Base-by-base conservation (phyloP, 2,888 invertebrate genomes). In the Ichneumon xanthorius region DNA sequence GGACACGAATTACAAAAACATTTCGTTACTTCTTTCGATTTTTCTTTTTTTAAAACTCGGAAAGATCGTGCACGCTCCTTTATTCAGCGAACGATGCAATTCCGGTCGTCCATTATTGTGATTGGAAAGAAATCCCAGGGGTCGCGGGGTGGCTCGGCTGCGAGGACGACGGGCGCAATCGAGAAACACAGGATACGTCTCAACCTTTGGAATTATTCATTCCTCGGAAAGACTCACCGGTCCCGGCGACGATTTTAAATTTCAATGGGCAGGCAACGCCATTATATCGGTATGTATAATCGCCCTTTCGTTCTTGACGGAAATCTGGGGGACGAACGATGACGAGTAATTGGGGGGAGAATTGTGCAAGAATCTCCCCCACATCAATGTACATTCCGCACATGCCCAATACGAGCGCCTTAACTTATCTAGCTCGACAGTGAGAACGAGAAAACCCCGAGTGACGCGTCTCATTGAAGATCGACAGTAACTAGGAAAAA, bases 41-140 rank as follows among this genome's bases (percentile, higher is more conserved):
- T 40, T 19, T 37, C 37, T 70, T 58, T 80, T 58, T 26, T 65
- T 61, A 48, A 48, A 67, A 45, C 55, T 63, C 53, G 45, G 58
- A 84, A 73, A 58, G 61, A 78, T 73, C 30, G 75, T 80, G 79
- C 65, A 61, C 48, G 71, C 71, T 78, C 22, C 37, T 40, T 75
- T 48, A 53, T 83, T 67, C 65, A 72, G 65, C 22, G 65, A 67
- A 67, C 58, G 68, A 33, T 40, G 45, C 73, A 75, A 85, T 61
- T 45, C 68, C 73, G 7, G 50, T 61, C 61, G 73, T 85, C 70
- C 81, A 79, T 79, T 85, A 81, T 70, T 70, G 58, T 65, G 78
- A 75, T 75, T 79, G 70, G 55, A 75, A 55, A 81, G 45, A 63
- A 73, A 75, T 81, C 78, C 50, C 78, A 14, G n/a, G 72, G 75